Evolutionary conservation across 2,797 vertebrate species (phyloP), one percentile per base, ranked within the genome.

Genomic region (Gymnocypris eckloni): DNA sequence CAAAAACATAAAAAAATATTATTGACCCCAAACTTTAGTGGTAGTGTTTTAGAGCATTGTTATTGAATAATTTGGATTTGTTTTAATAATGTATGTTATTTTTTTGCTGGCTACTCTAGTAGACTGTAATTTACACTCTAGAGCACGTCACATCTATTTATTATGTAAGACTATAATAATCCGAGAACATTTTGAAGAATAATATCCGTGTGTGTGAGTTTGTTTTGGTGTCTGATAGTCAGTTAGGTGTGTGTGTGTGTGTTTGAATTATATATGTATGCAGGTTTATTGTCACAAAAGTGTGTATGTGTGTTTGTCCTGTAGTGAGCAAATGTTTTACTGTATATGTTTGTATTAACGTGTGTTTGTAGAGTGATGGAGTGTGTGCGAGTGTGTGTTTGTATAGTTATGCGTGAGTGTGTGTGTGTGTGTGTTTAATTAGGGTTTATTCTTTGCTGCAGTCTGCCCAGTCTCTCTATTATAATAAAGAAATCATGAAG

Each of bases 401-500:
- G 67, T 52, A 20, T n/a, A 39, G 66, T 43, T 79, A 4, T 18
- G 70, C 33, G 18, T 66, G 43, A 54, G 33, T 79, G 79, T 59
- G 71, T 82, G 85, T 84, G 85, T 84, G 85, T 84, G 66, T 89
- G 90, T 87, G 43, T 87, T 77, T 94, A 93, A 94, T 91, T 67
- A 92, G 91, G 91, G 91, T 95, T 82, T 96, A 89, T 96, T 97
- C 94, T 97, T 95, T 97, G 95, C 97, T 97, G 96, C 94, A 94
- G 93, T 93, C 94, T 86, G 96, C 97, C 86, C 96, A 95, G 92
- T 96, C 97, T 94, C 95, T 97, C 94, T 95, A 94, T 96, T 96
- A 95, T 96, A 96, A 98, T 96, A 98, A 96, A 98, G 97, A 98
- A 92, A 95, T 98, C 90, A 97, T 98, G 97, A 99, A 99, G 98